Percentiles rank a stretch among this genome's conserved stretches.
phyloP scores from a whole-genome alignment of 2,113 vertebrate genomes.

The Chionis minor region DNA sequence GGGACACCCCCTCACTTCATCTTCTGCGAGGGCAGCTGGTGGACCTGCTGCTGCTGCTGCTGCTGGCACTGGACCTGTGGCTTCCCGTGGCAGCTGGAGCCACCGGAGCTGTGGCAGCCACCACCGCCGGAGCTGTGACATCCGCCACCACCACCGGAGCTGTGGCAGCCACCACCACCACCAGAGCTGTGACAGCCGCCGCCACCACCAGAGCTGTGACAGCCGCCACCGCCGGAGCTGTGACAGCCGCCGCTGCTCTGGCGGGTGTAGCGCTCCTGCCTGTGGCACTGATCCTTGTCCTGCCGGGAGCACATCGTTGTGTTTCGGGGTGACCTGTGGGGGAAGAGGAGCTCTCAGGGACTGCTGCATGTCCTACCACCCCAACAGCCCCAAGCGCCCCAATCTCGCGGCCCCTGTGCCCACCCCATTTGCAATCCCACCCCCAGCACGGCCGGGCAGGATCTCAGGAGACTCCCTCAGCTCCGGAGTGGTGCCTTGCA shows the following conservation, averaged over 20 bases:
- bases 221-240: no score
- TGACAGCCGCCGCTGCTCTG: neutral
- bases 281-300: neutral
- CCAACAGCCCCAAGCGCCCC: rapidly evolving
- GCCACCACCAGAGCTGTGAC: no score
- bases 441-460: no score
- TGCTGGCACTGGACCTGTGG: neutral
- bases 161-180: neutral
- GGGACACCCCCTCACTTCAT: neutral
- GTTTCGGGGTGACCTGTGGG: neutral
- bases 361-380: rapidly evolving
- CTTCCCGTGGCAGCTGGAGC: neutral
- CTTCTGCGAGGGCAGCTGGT: neutral
- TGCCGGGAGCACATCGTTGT: neutral
- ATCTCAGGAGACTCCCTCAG: rapidly evolving
- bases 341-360: neutral
- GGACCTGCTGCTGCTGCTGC: neutral
- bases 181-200: neutral
- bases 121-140: neutral
- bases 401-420: rapidly evolving
- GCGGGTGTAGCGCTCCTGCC: neutral
- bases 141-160: neutral
- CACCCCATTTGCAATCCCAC: rapidly evolving
- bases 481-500: rapidly evolving
- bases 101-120: neutral